A percentile compares a stretch with the other conserved stretches of the same genome.
Evolutionary conservation across 2,888 invertebrate genomes (phyloP).

Genomic region (Drosophila merina): DNA sequence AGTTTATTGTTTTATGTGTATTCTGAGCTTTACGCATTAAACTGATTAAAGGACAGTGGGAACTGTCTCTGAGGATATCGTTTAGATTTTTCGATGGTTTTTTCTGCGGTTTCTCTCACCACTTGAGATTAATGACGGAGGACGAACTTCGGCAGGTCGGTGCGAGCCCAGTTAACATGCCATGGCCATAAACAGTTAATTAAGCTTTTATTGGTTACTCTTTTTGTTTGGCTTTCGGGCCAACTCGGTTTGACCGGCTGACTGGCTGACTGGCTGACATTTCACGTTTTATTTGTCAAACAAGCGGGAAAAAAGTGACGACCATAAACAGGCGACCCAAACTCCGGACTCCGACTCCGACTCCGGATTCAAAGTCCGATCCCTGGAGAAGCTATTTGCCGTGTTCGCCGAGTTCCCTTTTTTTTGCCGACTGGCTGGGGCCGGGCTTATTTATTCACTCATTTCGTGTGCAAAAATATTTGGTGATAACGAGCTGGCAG

Average conservation of each 20-base stretch:
- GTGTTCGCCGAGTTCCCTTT: slow-evolving; percentile 27
- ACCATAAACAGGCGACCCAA: slow-evolving; percentile 65
- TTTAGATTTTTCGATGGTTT: background rate
- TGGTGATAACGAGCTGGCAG: slow-evolving; percentile 75
- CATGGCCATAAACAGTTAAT: slow-evolving; percentile 78
- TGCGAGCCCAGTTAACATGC: slow-evolving; percentile 60
- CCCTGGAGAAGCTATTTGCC: slow-evolving; percentile 47
- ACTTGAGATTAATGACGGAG: slow-evolving; percentile 60
- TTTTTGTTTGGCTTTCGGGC: slow-evolving; percentile 53
- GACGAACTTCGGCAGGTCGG: slow-evolving; percentile 38
- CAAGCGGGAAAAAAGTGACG: slow-evolving; percentile 71
- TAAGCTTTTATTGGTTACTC: slow-evolving; percentile 78
- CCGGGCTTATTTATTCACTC: slow-evolving; percentile 71
- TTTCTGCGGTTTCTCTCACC: slow-evolving; percentile 5
- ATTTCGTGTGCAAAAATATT: slow-evolving; percentile 79
- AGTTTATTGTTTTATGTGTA: too few relatives aligned
- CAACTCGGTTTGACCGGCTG: background rate
- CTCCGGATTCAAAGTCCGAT: background rate
- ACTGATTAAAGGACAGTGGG: slow-evolving; percentile 1
- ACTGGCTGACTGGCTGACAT: slow-evolving; percentile 49
- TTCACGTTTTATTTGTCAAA: slow-evolving; percentile 78
- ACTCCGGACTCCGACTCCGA: background rate
- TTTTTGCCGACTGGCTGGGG: slow-evolving; percentile 12
- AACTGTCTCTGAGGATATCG: background rate
- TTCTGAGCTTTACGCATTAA: background rate